Conservation (phyloP, 2,888 invertebrate species). For the Drosophila parthenogenetica region DNA sequence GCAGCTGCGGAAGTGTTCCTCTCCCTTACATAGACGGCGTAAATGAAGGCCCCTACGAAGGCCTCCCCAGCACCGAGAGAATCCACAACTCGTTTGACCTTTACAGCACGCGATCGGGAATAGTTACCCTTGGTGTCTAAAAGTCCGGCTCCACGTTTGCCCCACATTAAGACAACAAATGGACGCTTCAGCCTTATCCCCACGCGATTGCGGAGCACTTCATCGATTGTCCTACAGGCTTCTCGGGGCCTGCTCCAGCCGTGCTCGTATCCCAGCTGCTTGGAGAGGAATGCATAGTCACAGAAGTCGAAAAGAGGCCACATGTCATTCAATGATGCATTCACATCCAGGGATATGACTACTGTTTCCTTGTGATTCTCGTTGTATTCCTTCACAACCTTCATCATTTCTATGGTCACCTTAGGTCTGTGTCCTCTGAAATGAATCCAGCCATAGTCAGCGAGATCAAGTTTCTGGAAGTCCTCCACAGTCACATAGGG, state of each 20-base stretch:
- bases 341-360: slow-evolving; percentile 88
- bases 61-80: slow-evolving; percentile 90
- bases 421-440: slow-evolving; percentile 87
- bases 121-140: slow-evolving; percentile 80
- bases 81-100: slow-evolving; percentile 86
- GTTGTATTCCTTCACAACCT: slow-evolving; percentile 85
- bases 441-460: slow-evolving; percentile 88
- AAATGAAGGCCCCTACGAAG: slow-evolving; percentile 87
- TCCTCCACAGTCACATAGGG: slow-evolving; percentile 84
- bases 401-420: slow-evolving; percentile 86
- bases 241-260: slow-evolving; percentile 86
- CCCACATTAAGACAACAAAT: slow-evolving; percentile 86
- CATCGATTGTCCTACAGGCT: slow-evolving; percentile 85
- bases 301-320: slow-evolving; percentile 73
- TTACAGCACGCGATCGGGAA: slow-evolving; percentile 85
- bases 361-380: slow-evolving; percentile 65
- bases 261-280: slow-evolving; percentile 86
- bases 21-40: slow-evolving; percentile 85
- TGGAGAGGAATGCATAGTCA: slow-evolving; percentile 88
- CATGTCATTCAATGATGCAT: slow-evolving; percentile 85
- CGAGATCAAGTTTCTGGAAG: slow-evolving; percentile 86
- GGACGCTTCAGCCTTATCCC: slow-evolving; percentile 70
- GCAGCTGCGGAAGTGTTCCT: slow-evolving; percentile 85
- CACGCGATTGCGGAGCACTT: slow-evolving; percentile 68
- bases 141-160: slow-evolving; percentile 19